A percentile compares a stretch with the other conserved stretches of the same genome.
Evolutionary conservation across 2,113 vertebrate genomes (phyloP).

Genomic region (Eidolon helvum): DNA sequence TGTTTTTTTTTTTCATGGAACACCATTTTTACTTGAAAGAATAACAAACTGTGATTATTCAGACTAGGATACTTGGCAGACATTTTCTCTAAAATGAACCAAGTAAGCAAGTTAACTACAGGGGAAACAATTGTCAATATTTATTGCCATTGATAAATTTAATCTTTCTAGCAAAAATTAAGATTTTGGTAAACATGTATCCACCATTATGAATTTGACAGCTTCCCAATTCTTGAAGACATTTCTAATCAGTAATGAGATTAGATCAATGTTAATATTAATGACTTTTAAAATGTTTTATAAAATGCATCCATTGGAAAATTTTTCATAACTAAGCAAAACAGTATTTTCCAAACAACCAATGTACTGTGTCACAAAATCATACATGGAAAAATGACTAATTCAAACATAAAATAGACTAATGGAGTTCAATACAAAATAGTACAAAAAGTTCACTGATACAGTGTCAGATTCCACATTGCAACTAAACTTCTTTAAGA

Average conservation of each 20-base stretch:
- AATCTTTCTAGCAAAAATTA: background rate
- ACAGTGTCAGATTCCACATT: background rate
- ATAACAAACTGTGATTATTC: background rate
- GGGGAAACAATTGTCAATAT: background rate
- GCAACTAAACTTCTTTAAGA: background rate
- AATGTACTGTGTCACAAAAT: background rate
- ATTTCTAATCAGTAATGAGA: background rate
- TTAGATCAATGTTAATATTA: background rate
- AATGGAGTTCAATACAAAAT: background rate
- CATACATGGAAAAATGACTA: background rate
- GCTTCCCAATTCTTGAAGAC: background rate
- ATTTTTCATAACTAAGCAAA: background rate
- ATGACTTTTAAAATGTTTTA: background rate
- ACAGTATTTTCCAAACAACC: background rate
- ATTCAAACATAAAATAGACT: background rate
- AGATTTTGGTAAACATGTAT: conserved; percentile 10
- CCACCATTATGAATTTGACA: background rate
- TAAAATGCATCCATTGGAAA: background rate
- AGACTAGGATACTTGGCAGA: background rate
- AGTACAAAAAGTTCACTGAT: background rate
- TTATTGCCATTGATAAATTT: conserved; percentile 2
- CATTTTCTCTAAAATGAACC: background rate
- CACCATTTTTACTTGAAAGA: background rate
- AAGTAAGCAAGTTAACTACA: background rate
- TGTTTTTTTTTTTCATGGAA: background rate